A percentile compares a stretch with the other conserved stretches of the same genome.
These are phyloP conservation scores for Ectemnius cavifrons DNA, from an alignment of 2,888 invertebrate species.

Conservation along the genomic window DNA sequence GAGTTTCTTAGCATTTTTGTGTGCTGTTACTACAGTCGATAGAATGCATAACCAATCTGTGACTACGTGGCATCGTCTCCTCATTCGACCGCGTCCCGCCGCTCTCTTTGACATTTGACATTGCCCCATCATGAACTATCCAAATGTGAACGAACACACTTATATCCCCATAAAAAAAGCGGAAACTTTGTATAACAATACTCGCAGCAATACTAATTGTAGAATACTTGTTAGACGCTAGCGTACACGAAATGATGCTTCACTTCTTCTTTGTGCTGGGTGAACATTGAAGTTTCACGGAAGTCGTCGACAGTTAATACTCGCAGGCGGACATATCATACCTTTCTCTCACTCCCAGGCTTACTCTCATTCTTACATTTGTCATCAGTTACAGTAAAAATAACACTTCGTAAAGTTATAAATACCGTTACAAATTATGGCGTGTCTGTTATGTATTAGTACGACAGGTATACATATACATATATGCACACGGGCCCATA, in stretches of 20 bases:
- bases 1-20: constrained; percentile 9
- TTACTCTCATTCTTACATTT: constrained; percentile 30
- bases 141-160: constrained; percentile 21
- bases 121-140: constrained; percentile 42
- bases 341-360: constrained; percentile 21
- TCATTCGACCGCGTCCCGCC: constrained; percentile 21
- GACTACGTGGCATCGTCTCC: constrained; percentile 30
- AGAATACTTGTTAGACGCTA: constrained; percentile 35
- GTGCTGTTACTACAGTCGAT: constrained; percentile 30
- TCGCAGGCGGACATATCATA: constrained; percentile 28
- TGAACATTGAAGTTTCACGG: constrained; percentile 67
- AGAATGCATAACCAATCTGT: constrained; percentile 31
- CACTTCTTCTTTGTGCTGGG: constrained; percentile 65
- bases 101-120: constrained; percentile 28
- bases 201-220: constrained; percentile 42
- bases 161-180: constrained; percentile 5
- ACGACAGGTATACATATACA: constrained; percentile 59
- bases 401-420: constrained; percentile 62
- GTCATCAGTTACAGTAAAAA: constrained; percentile 55
- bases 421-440: constrained; percentile 66
- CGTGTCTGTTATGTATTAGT: constrained; percentile 60
- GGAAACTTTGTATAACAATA: constrained; percentile 42
- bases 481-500: constrained; percentile 53
- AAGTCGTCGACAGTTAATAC: constrained; percentile 49
- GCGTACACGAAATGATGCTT: constrained; percentile 40